Evolutionary conservation across 2,888 invertebrate species (phyloP), one percentile per base, ranked within the genome.

Genomic region (Nowickia ferox): DNA sequence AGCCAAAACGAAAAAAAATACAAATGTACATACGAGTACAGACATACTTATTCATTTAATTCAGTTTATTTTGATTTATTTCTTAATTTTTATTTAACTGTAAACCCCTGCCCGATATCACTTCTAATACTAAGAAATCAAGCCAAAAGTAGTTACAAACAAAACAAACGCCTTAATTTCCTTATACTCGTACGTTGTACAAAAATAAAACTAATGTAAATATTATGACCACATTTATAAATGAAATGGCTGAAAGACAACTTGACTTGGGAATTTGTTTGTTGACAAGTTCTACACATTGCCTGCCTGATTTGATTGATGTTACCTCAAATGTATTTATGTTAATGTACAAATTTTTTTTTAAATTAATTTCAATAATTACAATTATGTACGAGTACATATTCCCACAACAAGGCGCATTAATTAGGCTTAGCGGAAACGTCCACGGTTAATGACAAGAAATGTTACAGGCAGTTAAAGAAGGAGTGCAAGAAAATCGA

Each of bases 321-420:
- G 59, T 74, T 48, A 42, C 48, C 59, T 51, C 48, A 66, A 74
- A 48, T 74, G 22, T 40, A 55, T 72, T 44, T 22, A 15, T 48
- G 8, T 15, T 13, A 22, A 22, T 55, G 4, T 11, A 55, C 17
- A 57, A 78, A 19, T 2, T 65, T 69, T 69, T 46, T 5, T 69
- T 40, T 15, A 1, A 11, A 1, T n/a, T 19, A 6, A n/a, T 22
- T 68, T 53, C 69, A 82, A 74, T 74, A 80, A 75, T 75, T 55
- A 53, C 69, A 81, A 69, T 61, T 74, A 57, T n/a, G n/a, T n/a
- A n/a, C n/a, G n/a, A n/a, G 6, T 30, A 30, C 69, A 76, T 69
- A 76, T 71, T 71, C 66, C 42, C 40, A 59, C n/a, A 15, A 59
- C 65, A 17, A 17, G 9, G 17, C 2, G 17, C 10, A 17, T 30